Evolutionary conservation across 2,113 vertebrate species (phyloP), one percentile per base, ranked within the genome.

Genomic region (Peromyscus leucopus): DNA sequence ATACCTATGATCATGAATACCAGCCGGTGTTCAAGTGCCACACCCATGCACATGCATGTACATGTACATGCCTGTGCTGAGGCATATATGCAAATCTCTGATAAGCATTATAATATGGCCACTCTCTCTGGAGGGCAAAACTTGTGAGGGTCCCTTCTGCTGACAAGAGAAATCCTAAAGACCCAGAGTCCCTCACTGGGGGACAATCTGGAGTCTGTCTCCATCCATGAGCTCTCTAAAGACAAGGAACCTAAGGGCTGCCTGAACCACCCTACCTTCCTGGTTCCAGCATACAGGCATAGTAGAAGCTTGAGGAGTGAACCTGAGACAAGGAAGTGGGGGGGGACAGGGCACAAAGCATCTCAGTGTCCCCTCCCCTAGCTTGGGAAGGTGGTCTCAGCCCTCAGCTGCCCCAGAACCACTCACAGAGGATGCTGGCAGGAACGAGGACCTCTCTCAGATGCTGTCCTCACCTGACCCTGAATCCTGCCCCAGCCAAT

Each of bases 401-500:
- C 19, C 9, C 93, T 87, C 33, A 93, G 79, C 46, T 89, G 74
- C 78, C 6, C 42, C 6, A 21, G 28, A 24, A 22, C 28, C 48
- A 28, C 42, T 57, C 74, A 39, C 19, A 75, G 74, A 90, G 48
- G 69, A 82, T 83, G n/a, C 16, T 61, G 28, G 42, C 65, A 86
- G 61, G 65, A 76, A 87, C 59, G 57, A 55, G 33, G 79, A 85
- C 84, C 72, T 57, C 19, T 91, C 82, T 75, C 74, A 71, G 91
- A 96, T 71, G 89, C 72, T 65, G 80, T 96, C 97, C 98, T 97
- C 86, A 83, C 46, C n/a, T 93, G 89, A 97, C 97, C 93, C 48
- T 42, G 42, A 93, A 28, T 91, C 91, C 89, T 78, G 74, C 94
- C 94, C 92, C 67, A 79, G 76, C 79, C 57, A 2, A 61, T 9